Conservation (phyloP, 1,140 invertebrate genomes). For the Drosophila baimaii region DNA sequence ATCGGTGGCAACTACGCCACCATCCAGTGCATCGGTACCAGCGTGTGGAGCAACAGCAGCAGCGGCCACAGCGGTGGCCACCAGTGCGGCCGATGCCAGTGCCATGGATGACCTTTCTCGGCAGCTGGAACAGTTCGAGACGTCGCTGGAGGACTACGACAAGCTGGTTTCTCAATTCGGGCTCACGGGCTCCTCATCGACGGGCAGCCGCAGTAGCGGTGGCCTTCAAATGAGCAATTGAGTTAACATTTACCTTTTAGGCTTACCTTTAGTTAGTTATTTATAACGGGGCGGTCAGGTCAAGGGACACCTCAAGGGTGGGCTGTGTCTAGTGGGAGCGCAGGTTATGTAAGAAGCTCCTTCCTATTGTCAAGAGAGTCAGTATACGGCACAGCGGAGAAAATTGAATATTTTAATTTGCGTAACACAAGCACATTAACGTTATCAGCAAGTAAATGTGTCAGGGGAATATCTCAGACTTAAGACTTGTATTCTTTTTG, state of each 20-base stretch:
- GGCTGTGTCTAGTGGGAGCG: neutral
- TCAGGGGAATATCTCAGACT: neutral
- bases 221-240: constrained; percentile 82
- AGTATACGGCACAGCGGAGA: neutral
- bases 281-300: constrained; percentile 21
- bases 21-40: constrained; percentile 85
- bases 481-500: neutral
- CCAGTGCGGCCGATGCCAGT: constrained; percentile 80
- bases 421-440: neutral
- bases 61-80: constrained; percentile 36
- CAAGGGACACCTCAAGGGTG: neutral
- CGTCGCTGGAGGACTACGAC: constrained; percentile 90
- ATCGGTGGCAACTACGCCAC: constrained; percentile 11
- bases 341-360: neutral
- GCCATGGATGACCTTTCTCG: constrained; percentile 89
- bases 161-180: constrained; percentile 88
- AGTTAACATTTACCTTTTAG: constrained; percentile 20
- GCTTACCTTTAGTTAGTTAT: constrained; percentile 40
- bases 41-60: constrained; percentile 33
- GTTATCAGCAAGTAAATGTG: neutral
- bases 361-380: neutral
- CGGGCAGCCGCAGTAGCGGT: constrained; percentile 77
- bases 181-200: constrained; percentile 81
- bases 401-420: neutral
- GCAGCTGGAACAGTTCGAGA: constrained; percentile 91